Conservation (phyloP, 2,888 invertebrate genomes). For the Drosophila limbata region DNA sequence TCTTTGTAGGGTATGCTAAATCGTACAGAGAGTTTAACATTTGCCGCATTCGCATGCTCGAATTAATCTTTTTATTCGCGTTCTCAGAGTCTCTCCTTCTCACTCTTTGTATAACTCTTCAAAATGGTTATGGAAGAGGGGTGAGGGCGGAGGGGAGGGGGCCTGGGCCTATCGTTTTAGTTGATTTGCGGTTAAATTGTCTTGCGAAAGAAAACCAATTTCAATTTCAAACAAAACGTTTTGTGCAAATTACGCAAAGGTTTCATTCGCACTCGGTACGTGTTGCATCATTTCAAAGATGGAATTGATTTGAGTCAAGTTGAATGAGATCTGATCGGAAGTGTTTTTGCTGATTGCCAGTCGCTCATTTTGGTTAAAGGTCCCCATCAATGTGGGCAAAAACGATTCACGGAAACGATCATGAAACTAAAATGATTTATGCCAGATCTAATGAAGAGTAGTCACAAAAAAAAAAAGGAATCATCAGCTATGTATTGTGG, state of each 20-base stretch:
- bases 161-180: constrained; percentile 71
- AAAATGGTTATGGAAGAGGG: background rate
- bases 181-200: constrained; percentile 79
- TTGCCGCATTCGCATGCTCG: constrained; percentile 41
- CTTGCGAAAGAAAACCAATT: constrained; percentile 78
- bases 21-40: constrained; percentile 56
- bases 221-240: constrained; percentile 83
- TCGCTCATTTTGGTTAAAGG: constrained; percentile 49
- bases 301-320: constrained; percentile 22
- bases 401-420: constrained; percentile 69
- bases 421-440: constrained; percentile 55
- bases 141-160: constrained; percentile 2
- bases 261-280: constrained; percentile 71
- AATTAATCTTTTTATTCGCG: constrained; percentile 55
- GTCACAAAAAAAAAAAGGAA: constrained; percentile 22
- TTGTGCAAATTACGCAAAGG: constrained; percentile 77
- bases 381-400: constrained; percentile 17
- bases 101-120: background rate
- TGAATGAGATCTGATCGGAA: constrained; percentile 60
- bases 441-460: constrained; percentile 40
- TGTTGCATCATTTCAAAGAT: constrained; percentile 64
- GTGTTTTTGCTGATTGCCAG: constrained; percentile 70
- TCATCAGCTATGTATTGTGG: constrained; percentile 2
- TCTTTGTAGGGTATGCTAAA: constrained; percentile 75
- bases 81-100: constrained; percentile 48